Evolutionary conservation across 2,113 vertebrate genomes (phyloP).

Genomic region (Varanus salvator): DNA sequence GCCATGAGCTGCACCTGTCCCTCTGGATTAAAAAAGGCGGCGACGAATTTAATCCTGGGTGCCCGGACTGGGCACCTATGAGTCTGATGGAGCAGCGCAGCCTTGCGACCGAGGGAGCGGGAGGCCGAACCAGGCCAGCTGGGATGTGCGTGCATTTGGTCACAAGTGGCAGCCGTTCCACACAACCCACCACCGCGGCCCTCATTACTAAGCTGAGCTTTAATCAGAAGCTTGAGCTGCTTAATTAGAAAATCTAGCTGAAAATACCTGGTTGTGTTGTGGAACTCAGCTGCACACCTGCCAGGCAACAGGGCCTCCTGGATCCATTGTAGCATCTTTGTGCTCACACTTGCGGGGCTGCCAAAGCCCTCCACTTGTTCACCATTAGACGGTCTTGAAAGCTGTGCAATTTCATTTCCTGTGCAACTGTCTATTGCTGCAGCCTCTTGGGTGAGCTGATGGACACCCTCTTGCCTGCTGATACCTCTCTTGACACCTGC

Average conservation of each 20-base stretch:
- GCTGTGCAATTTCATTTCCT: neutral
- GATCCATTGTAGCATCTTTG: neutral
- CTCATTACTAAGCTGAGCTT: neutral
- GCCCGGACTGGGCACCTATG: conserved; percentile 35
- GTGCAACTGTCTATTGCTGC: neutral
- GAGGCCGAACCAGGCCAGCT: neutral
- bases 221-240: neutral
- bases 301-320: neutral
- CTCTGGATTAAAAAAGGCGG: conserved; percentile 43
- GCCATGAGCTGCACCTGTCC: conserved; percentile 25
- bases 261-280: neutral
- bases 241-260: neutral
- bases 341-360: neutral
- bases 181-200: neutral
- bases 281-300: too few relatives aligned
- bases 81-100: conserved; percentile 17
- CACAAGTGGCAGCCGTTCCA: neutral
- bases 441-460: too few relatives aligned
- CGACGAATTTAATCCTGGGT: conserved; percentile 62
- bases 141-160: neutral
- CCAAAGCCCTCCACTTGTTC: too few relatives aligned
- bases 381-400: neutral
- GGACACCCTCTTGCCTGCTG: too few relatives aligned
- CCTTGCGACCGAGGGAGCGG: conserved; percentile 4
- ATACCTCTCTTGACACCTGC: too few relatives aligned